Percentiles rank a stretch among this genome's conserved stretches.
Evolutionary conservation across 2,113 vertebrate genomes (phyloP).

Genomic region (Anas platyrhynchos): DNA sequence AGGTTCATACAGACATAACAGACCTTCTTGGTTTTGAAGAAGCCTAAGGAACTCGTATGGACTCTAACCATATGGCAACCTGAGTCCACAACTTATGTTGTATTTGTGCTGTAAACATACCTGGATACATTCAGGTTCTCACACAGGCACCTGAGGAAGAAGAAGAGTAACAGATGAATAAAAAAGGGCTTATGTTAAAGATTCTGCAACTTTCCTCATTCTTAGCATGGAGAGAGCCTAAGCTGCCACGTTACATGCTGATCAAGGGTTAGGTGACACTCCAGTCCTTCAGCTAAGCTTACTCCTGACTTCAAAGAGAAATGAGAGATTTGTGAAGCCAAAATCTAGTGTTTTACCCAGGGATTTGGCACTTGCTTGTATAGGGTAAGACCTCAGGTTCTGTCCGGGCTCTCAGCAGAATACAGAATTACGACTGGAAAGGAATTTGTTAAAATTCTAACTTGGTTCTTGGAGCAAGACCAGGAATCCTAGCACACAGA

Average conservation of each 20-base stretch:
- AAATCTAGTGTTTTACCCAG: neutral
- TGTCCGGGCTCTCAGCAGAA: neutral
- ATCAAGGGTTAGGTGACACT: fast-evolving
- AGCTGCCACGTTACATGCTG: fast-evolving
- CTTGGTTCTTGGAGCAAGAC: neutral
- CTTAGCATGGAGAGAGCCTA: neutral
- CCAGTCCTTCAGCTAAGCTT: neutral
- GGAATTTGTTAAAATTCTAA: neutral
- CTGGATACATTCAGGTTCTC: neutral
- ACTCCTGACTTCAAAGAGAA: neutral
- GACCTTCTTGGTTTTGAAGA: neutral
- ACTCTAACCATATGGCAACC: neutral
- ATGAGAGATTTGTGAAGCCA: neutral
- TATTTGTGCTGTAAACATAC: neutral
- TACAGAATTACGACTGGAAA: neutral
- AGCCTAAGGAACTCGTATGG: neutral
- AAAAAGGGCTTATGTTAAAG: neutral
- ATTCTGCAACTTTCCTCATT: neutral
- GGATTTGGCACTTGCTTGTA: neutral
- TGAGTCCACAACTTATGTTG: neutral
- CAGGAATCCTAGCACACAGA: neutral
- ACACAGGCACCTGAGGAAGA: neutral
- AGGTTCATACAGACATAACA: neutral
- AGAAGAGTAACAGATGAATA: neutral
- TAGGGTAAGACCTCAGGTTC: neutral